phyloP scores from a whole-genome alignment of 2,888 invertebrate genomes.

The Dorcus hopei region DNA sequence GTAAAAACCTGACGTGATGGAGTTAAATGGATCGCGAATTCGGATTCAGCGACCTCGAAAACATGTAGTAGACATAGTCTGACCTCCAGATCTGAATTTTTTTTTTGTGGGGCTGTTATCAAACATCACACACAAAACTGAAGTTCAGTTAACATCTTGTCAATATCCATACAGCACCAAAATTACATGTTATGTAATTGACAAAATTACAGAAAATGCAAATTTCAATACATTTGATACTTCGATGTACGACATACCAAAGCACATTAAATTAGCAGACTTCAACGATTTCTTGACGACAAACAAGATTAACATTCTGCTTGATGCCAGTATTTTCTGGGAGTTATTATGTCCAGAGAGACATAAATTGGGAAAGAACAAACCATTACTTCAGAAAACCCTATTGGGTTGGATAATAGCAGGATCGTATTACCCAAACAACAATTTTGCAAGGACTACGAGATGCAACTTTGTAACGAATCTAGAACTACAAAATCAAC shows the following conservation, averaged over 20 bases:
- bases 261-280: not conserved
- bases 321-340: not conserved
- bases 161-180: not conserved
- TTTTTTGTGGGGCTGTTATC: too few relatives aligned
- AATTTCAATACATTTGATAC: not conserved
- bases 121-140: not conserved
- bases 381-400: not conserved
- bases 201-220: not conserved
- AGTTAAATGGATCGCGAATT: too few relatives aligned
- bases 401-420: not conserved
- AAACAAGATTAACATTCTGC: not conserved
- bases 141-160: not conserved
- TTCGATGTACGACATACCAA: not conserved
- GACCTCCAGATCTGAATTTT: too few relatives aligned
- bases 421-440: not conserved
- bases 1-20: too few relatives aligned
- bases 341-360: not conserved
- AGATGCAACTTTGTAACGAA: not conserved
- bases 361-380: too few relatives aligned
- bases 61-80: too few relatives aligned
- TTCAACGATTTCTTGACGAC: not conserved
- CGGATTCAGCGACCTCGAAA: too few relatives aligned
- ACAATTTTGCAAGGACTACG: not conserved
- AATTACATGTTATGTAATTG: not conserved
- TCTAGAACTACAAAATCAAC: not conserved